phyloP scores from a whole-genome alignment of 2,888 invertebrate species.

The Hirtodrosophila histrioides region DNA sequence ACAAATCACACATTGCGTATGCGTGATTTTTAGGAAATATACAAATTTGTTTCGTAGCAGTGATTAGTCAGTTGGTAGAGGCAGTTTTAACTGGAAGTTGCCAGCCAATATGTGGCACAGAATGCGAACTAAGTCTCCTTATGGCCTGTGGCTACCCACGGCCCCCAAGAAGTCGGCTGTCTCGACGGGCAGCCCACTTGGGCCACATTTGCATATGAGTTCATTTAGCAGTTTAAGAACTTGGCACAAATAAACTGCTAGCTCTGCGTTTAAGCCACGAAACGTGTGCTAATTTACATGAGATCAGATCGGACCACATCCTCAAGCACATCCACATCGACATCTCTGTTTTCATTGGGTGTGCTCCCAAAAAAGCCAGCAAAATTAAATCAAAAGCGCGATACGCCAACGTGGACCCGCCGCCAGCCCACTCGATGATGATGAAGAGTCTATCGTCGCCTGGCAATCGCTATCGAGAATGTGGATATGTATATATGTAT shows the following conservation, averaged over 20 bases:
- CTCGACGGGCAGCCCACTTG: conserved; percentile 69
- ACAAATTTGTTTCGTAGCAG: conserved; percentile 22
- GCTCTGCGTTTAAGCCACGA: conserved; percentile 62
- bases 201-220: conserved; percentile 76
- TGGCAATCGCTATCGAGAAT: conserved; percentile 53
- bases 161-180: conserved; percentile 28
- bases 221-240: conserved; percentile 77
- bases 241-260: conserved; percentile 67
- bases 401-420: conserved; percentile 75
- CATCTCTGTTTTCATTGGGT: conserved; percentile 67
- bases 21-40: conserved; percentile 41
- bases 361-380: conserved; percentile 56
- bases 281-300: conserved; percentile 80
- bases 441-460: conserved; percentile 69
- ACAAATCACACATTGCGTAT: conserved; percentile 53
- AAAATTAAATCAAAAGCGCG: conserved; percentile 78
- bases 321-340: conserved; percentile 61
- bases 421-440: conserved; percentile 74
- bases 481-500: conserved; percentile 25
- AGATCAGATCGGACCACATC: conserved; percentile 70
- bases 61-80: conserved; percentile 40
- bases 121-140: conserved; percentile 8
- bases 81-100: neutral
- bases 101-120: conserved; percentile 11
- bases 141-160: conserved; percentile 39